phyloP scores from a whole-genome alignment of 92 coral and sea anemone species.

The Montipora capitata region DNA sequence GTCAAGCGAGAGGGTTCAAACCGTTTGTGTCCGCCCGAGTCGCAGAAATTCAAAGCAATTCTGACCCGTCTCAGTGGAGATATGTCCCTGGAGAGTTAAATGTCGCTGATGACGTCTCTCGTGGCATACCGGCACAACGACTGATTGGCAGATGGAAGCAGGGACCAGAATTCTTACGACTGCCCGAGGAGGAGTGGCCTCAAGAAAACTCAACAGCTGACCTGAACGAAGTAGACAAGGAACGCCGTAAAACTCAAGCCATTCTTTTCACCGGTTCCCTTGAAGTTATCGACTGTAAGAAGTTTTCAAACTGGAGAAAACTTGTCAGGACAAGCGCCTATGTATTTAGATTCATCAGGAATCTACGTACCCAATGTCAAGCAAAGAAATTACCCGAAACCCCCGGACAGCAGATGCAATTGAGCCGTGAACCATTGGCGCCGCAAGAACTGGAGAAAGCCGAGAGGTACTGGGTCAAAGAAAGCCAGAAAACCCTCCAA shows the following conservation, averaged over 20 bases:
- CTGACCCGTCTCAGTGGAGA: constrained; percentile 68
- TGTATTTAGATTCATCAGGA: too few species aligned
- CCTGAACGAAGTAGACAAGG: constrained; percentile 47
- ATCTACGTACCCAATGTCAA: too few species aligned
- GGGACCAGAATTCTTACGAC: constrained; percentile 50
- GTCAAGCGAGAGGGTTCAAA: constrained; percentile 63
- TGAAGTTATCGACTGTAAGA: constrained; percentile 51
- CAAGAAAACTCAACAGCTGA: constrained; percentile 31
- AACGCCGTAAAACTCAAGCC: constrained; percentile 42
- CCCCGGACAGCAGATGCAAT: not conserved
- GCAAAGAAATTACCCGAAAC: not conserved
- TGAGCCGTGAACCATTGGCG: constrained; percentile 12
- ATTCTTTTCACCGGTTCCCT: constrained; percentile 16
- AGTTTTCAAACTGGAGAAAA: constrained; percentile 64
- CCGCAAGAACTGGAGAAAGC: constrained; percentile 18
- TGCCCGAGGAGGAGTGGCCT: constrained; percentile 61
- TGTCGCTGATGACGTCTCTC: constrained; percentile 65
- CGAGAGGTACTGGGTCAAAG: constrained; percentile 55
- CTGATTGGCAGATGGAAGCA: constrained; percentile 56
- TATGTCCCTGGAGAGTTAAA: constrained; percentile 62
- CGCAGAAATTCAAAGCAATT: constrained; percentile 49
- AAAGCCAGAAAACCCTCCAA: constrained; percentile 60
- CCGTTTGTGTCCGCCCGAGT: constrained; percentile 67
- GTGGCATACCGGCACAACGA: constrained; percentile 49
- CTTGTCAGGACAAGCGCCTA: constrained; percentile 68